A percentile compares a stretch with the other conserved stretches of the same genome.
Conservation (phyloP, 2,888 invertebrate genomes). For the Andrena praecox region DNA sequence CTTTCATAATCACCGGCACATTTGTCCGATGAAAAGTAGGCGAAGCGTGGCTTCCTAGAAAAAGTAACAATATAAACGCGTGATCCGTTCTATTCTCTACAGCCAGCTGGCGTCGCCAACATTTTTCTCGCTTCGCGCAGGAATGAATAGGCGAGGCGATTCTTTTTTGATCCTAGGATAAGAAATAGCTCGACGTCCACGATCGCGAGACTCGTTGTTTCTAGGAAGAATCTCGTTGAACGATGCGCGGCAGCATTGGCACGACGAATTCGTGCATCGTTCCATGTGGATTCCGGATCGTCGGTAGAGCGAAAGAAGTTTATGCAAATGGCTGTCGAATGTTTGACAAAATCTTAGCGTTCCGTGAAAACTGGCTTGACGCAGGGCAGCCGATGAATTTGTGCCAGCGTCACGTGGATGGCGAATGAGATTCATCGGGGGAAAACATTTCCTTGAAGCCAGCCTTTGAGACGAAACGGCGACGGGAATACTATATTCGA, state of each 20-base stretch:
- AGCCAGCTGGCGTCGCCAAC: not conserved
- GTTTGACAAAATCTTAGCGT: not conserved
- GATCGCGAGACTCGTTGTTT: constrained; percentile 7
- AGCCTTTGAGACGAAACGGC: too few species aligned
- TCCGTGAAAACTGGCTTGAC: not conserved
- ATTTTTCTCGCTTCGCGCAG: constrained; percentile 6
- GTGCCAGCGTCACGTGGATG: not conserved
- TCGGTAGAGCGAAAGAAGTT: not conserved
- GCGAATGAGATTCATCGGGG: not conserved
- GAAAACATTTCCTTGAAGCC: not conserved
- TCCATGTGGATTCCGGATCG: not conserved
- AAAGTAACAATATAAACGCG: too few species aligned
- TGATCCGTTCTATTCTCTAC: constrained; percentile 20
- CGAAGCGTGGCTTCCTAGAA: too few species aligned
- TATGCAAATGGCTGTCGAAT: not conserved
- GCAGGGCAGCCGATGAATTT: not conserved
- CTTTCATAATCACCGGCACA: not conserved
- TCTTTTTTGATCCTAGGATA: constrained; percentile 6
- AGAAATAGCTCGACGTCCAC: constrained; percentile 20
- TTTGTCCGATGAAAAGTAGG: not conserved
- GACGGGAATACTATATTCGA: too few species aligned
- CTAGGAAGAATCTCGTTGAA: not conserved
- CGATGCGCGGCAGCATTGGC: not conserved
- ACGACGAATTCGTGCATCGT: not conserved
- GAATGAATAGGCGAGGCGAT: constrained; percentile 30